Conservation (phyloP, 2,797 vertebrate species). For the Prunella strophiata region DNA sequence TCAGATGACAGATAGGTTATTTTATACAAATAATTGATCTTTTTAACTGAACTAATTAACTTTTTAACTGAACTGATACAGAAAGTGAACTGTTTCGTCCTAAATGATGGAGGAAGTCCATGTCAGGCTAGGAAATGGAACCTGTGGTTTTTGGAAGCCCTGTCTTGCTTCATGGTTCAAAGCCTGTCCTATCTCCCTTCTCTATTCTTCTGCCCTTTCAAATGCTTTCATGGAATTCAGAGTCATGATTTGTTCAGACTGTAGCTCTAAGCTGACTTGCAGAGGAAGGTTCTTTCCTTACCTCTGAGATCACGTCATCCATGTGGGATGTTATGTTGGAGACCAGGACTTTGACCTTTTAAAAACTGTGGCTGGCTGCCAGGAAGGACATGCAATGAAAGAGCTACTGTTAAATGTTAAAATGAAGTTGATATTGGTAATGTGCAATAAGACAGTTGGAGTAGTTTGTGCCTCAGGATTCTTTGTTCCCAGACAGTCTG, state of each 20-base stretch:
- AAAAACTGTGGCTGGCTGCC: not conserved
- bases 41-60: not conserved
- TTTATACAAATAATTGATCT: not conserved
- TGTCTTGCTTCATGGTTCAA: not conserved
- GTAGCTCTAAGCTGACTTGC: not conserved
- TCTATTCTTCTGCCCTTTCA: not conserved
- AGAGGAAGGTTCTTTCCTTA: not conserved
- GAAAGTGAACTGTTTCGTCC: not conserved
- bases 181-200: not conserved
- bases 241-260: not conserved
- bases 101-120: not conserved
- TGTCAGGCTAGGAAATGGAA: not conserved
- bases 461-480: not conserved
- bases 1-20: not conserved
- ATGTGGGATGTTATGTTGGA: not conserved
- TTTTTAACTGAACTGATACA: not conserved
- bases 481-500: slow-evolving; percentile 15
- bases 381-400: not conserved
- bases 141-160: not conserved
- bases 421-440: not conserved
- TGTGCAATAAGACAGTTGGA: not conserved
- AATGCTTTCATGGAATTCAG: not conserved
- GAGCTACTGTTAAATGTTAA: not conserved
- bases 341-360: not conserved
- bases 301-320: not conserved